Evolutionary conservation across 2,888 invertebrate species (phyloP), one percentile per base, ranked within the genome.

Genomic region (Leptothorax acervorum): DNA sequence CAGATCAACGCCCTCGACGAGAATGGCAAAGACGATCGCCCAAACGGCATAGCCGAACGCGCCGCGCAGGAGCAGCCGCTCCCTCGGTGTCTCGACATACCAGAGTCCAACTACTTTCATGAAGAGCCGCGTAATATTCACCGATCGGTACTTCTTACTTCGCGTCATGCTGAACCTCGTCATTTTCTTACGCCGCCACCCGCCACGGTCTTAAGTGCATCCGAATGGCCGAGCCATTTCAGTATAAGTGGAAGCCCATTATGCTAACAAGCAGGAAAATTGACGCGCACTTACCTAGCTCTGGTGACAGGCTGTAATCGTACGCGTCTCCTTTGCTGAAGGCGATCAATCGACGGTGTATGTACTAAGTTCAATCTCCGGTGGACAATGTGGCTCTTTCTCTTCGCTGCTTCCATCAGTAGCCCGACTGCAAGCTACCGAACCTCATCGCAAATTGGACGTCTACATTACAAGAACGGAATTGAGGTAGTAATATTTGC

Each of bases 91-190:
- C 39, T 86, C 71, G n/a, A 90, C 87, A n/a, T 82, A 45, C 92
- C 92, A 92, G 60, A 91, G 89, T 9, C 91, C 91, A 11, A 91
- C 87, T 28, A 89, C 66, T 74, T 82, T 91, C 91, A 91, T 90
- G 63, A 85, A 90, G 39, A 90, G 83, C 42, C 90, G 85, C 35
- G 88, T 91, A n/a, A 91, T 57, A 55, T 18, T 82, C n/a, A 84
- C 76, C 75, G 90, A 88, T 42, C 71, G 85, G 82, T 89, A 90
- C 53, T 51, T 83, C 60, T 85, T 86, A 68, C 53, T 85, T 45
- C 12, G 31, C 48, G 39, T 60, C 89, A 89, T 89, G 4, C 51
- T 68, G 71, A 15, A 63, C 53, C 53, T 57, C 28, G 75, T 74
- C 31, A 78, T 83, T 78, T 74, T 63, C 55, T 53, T 51, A 62